Evolutionary conservation across 2,888 invertebrate species (phyloP).

Genomic region (Lordiphosa fenestrarum): DNA sequence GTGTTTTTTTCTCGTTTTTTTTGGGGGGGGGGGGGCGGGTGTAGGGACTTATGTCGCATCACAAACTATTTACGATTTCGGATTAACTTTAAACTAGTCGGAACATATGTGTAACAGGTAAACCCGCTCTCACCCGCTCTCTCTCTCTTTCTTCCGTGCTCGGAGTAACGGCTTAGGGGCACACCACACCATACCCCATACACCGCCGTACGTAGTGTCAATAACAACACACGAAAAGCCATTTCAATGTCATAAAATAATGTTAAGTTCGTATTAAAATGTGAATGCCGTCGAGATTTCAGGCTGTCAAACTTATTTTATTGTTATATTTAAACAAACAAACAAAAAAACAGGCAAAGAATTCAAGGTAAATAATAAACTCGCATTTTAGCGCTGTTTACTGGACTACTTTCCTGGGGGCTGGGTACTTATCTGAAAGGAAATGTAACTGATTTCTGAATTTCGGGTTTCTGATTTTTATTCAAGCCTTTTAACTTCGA

Average conservation of each 20-base stretch:
- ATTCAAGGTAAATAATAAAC: no score
- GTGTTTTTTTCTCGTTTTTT: background rate
- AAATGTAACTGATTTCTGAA: no score
- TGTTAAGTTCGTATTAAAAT: slow-evolving; percentile 57
- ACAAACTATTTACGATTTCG: background rate
- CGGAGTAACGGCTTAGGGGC: slow-evolving; percentile 7
- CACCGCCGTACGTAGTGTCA: slow-evolving; percentile 19
- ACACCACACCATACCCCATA: slow-evolving; percentile 1
- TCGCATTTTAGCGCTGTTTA: no score
- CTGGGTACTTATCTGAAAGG: no score
- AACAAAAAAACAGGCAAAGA: no score
- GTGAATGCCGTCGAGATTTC: slow-evolving; percentile 1
- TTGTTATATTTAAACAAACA: no score
- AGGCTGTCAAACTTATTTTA: no score
- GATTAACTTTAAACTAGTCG: slow-evolving; percentile 11
- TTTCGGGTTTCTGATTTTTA: no score
- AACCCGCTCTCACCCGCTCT: slow-evolving; percentile 5
- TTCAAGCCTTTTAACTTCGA: no score
- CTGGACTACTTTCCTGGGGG: no score
- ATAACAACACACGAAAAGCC: slow-evolving; percentile 35
- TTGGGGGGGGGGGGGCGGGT: background rate
- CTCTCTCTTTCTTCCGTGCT: background rate
- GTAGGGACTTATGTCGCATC: background rate
- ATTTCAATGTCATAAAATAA: slow-evolving; percentile 67
- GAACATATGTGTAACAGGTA: slow-evolving; percentile 44